Conservation (phyloP, 2,888 invertebrate genomes). For the Polia nebulosa region DNA sequence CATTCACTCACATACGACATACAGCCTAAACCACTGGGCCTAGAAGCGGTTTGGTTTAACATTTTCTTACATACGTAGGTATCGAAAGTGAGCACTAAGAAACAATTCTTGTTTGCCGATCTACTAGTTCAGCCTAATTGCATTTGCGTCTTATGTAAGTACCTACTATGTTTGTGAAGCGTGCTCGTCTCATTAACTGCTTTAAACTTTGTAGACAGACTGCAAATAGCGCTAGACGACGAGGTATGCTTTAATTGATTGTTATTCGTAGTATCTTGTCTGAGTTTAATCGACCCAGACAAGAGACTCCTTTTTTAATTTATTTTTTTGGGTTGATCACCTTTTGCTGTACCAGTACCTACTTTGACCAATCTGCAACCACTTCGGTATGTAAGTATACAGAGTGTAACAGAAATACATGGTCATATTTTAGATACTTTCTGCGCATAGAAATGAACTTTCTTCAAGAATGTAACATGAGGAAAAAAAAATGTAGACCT, state of each 20-base stretch:
- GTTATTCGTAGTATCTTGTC: constrained; percentile 21
- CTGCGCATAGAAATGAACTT: too few species aligned
- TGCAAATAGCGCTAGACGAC: constrained; percentile 51
- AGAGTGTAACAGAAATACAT: too few species aligned
- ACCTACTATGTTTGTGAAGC: constrained; percentile 20
- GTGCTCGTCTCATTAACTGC: constrained; percentile 26
- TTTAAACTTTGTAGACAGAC: constrained; percentile 50
- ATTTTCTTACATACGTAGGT: not conserved
- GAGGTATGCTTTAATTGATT: constrained; percentile 26
- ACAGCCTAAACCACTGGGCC: too few species aligned
- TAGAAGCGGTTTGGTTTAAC: not conserved
- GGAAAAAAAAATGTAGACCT: too few species aligned
- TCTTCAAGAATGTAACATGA: too few species aligned
- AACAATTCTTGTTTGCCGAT: too few species aligned
- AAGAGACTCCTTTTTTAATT: too few species aligned
- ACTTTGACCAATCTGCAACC: not conserved
- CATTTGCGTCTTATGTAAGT: constrained; percentile 27
- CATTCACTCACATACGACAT: not conserved
- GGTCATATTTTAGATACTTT: too few species aligned
- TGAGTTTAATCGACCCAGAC: constrained; percentile 20
- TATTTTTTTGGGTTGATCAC: constrained; percentile 5
- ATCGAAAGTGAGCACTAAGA: not conserved
- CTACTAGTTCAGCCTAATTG: constrained; percentile 3
- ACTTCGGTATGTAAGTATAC: too few species aligned
- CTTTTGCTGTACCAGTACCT: not conserved